Base-by-base conservation (phyloP, 2,113 vertebrate genomes). In the Pagrus major region DNA sequence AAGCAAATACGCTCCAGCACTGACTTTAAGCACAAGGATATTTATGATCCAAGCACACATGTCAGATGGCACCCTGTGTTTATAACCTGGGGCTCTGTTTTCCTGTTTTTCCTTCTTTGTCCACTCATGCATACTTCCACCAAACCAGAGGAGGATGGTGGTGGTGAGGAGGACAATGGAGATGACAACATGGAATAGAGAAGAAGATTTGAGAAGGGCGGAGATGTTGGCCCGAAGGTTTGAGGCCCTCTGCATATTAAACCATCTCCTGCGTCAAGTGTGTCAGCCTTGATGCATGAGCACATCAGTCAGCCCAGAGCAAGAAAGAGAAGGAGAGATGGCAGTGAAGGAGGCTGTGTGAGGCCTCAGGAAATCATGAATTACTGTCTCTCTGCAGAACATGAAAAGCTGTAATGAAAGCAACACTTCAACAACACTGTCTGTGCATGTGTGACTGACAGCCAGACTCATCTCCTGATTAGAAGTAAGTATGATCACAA, bases 221-320 rank as follows among this genome's bases (percentile, higher is more conserved):
- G 80, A 84, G 41, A 55, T 39, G 18, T 75, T 56, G 71, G 46
- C 31, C n/a, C 16, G 47, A 67, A 80, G 79, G 82, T 81, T 70
- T 74, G 73, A 78, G 51, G 60, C 58, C 46, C 23, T 54, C 69
- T 81, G 81, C 33, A 87, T 87, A 84, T 66, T 70, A 81, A 84
- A 58, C 51, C 15, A 33, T 25, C 47, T 69, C 58, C 27, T 16
- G 15, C 8, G 11, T 49, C 16, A 23, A 68, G 60, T 31, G 47
- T 82, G 82, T 82, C 86, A 71, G 51, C 44, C 52, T 52, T 21
- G 35, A 73, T 85, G 41, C 71, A 44, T 47, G 10, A 35, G 47
- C 31, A 65, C 71, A 83, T 85, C 64, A 41, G 61, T 85, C 46
- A 70, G 68, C 12, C 41, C 52, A 21, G 49, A 23, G 58, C 51